Evolutionary conservation across 2,797 vertebrate species (phyloP).

Genomic region (Simalia tracyae): DNA sequence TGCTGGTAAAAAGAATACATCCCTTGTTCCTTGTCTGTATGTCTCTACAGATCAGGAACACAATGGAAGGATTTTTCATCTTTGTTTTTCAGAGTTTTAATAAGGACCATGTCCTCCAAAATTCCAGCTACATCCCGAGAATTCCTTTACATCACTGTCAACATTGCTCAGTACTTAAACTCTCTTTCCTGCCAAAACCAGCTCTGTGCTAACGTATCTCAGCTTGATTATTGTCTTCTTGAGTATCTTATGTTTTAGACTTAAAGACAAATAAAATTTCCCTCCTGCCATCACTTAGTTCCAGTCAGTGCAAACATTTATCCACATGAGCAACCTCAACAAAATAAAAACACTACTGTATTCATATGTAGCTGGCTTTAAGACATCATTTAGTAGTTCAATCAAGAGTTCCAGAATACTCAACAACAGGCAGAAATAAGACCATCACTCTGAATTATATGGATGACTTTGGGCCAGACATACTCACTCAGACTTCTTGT

Average conservation of each 20-base stretch:
- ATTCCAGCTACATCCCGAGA: neutral
- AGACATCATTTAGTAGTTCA: neutral
- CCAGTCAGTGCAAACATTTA: conserved; percentile 22
- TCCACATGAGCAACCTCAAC: conserved; percentile 6
- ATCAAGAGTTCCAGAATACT: neutral
- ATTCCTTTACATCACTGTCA: neutral
- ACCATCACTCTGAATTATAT: neutral
- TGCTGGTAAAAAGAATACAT: neutral
- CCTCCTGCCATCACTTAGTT: conserved; percentile 16
- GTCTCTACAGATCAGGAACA: neutral
- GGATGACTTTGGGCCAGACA: neutral
- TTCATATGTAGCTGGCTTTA: neutral
- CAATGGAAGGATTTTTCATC: neutral
- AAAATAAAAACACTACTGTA: conserved; percentile 4
- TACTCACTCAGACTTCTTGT: neutral
- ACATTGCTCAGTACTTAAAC: neutral
- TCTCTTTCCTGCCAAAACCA: conserved; percentile 19
- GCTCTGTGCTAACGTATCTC: neutral
- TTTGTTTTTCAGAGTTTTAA: neutral
- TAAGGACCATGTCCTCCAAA: neutral
- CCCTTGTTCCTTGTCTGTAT: neutral
- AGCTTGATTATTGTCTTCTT: neutral
- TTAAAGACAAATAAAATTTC: conserved; percentile 18
- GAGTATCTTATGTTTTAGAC: conserved; percentile 13
- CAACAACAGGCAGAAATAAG: neutral